Conservation (phyloP, 2,888 invertebrate genomes). For the Nemapogon koenigi region DNA sequence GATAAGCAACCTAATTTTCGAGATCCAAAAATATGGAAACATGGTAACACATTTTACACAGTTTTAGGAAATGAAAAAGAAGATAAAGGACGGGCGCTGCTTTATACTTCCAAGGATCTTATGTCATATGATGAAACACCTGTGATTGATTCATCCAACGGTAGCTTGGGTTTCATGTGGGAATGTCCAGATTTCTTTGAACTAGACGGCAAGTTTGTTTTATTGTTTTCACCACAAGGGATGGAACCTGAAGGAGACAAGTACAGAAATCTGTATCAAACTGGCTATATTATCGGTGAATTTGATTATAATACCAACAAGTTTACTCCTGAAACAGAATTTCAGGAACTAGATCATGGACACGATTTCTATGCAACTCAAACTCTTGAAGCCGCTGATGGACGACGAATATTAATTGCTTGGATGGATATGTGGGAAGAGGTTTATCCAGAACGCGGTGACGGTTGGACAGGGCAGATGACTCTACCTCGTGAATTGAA, state of each 20-base stretch:
- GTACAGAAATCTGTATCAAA: constrained; percentile 39
- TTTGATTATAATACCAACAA: constrained; percentile 33
- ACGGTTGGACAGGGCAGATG: constrained; percentile 47
- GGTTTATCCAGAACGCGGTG: constrained; percentile 34
- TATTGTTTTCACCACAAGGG: constrained; percentile 53
- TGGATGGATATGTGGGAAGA: constrained; percentile 55
- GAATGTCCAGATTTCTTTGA: constrained; percentile 60
- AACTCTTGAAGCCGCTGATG: constrained; percentile 27
- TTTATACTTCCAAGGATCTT: constrained; percentile 39
- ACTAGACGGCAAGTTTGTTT: constrained; percentile 32
- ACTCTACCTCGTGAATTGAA: constrained; percentile 37
- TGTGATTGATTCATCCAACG: constrained; percentile 33
- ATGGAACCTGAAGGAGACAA: constrained; percentile 33
- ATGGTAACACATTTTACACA: constrained; percentile 38
- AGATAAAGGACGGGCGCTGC: constrained; percentile 32
- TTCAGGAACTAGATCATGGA: constrained; percentile 38
- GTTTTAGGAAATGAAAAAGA: constrained; percentile 44
- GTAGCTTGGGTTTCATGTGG: constrained; percentile 46
- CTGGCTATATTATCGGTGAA: constrained; percentile 47
- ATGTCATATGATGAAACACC: constrained; percentile 32
- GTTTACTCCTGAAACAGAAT: constrained; percentile 30
- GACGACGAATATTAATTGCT: constrained; percentile 35
- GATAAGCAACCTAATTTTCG: constrained; percentile 43
- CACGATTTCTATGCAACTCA: constrained; percentile 56
- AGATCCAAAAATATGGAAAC: constrained; percentile 57